Base-by-base conservation (phyloP, 35 echinoderm and acorn worm species). In the Apostichopus californicus region DNA sequence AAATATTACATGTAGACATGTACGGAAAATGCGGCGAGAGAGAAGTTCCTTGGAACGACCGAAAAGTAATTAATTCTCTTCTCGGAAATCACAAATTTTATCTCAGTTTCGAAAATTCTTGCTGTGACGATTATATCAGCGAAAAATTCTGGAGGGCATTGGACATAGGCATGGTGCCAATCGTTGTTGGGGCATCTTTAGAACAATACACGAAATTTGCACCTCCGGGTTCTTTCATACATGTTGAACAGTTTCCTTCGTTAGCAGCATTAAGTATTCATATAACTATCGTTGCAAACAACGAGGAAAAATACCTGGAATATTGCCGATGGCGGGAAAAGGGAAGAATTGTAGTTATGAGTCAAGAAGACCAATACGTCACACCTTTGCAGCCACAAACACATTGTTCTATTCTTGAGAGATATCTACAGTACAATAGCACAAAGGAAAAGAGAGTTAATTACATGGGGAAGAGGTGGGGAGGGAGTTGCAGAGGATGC, bases 81-180 rank as follows among this genome's bases (percentile, higher is more conserved):
- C 72, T 90, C 24, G n/a, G 73, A 21, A 88, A 22, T 12, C 56
- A 87, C 85, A 87, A 87, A 26, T 87, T 87, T 87, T 58, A 61
- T 20, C 60, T 87, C 55, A 87, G 85, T 64, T 26, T 87, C 9
- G 85, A 87, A 66, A 87, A 87, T 26, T 61, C 55, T 66, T 87
- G 85, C 4, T 87, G 85, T 87, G 57, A 63, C 7, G 55, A 87
- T 87, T 87, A 87, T 52, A 66, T 87, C 60, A 87, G 55, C 17
- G 85, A 63, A 66, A 59, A 26, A 13, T 87, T 87, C 60, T 87
- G 85, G 85, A 58, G 85, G 13, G 55, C 85, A 66, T 26, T 87
- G n/a, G 60, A 87, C 9, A 11, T 26, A 15, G 85, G 85, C 13
- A 66, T 11, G 12, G 85, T 87, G 55, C 85, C 85, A 17, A 57